Evolutionary conservation across 2,797 vertebrate genomes (phyloP).

Genomic region (Natrix natrix): DNA sequence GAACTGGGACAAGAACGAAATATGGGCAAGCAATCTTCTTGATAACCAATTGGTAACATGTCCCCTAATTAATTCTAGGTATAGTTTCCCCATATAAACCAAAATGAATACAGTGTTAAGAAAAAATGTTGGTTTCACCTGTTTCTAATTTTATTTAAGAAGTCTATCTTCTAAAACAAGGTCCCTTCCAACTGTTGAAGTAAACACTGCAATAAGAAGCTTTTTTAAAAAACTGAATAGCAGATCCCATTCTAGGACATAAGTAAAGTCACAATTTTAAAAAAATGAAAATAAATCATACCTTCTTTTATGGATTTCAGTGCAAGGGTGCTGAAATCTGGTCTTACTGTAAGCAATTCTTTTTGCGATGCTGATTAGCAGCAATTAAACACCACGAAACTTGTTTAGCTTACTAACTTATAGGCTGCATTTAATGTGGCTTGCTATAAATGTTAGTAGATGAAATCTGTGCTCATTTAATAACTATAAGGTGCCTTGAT

Average conservation of each 20-base stretch:
- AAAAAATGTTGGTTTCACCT: neutral
- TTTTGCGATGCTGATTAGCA: rapidly evolving
- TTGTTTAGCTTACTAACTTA: neutral
- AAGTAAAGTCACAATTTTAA: neutral
- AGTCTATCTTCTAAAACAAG: too few species aligned
- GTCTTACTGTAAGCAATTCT: constrained; percentile 39
- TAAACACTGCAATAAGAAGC: too few species aligned
- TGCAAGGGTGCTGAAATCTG: constrained; percentile 46
- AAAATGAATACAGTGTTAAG: neutral
- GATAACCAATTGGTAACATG: neutral
- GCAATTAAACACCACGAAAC: rapidly evolving
- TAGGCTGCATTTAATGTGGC: neutral
- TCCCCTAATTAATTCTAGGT: neutral
- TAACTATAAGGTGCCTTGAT: neutral
- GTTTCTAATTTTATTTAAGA: neutral
- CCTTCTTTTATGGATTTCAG: constrained; percentile 39
- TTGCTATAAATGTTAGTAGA: neutral
- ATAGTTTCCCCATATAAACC: neutral
- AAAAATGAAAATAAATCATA: constrained; percentile 22
- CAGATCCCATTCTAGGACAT: neutral
- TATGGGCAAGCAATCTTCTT: neutral
- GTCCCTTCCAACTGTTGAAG: too few species aligned
- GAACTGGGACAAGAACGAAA: neutral
- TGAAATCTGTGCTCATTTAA: neutral
- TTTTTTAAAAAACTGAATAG: too few species aligned